Evolutionary conservation across 2,888 invertebrate species (phyloP), one percentile per base, ranked within the genome.

Genomic region (Caenorhabditis sinica): DNA sequence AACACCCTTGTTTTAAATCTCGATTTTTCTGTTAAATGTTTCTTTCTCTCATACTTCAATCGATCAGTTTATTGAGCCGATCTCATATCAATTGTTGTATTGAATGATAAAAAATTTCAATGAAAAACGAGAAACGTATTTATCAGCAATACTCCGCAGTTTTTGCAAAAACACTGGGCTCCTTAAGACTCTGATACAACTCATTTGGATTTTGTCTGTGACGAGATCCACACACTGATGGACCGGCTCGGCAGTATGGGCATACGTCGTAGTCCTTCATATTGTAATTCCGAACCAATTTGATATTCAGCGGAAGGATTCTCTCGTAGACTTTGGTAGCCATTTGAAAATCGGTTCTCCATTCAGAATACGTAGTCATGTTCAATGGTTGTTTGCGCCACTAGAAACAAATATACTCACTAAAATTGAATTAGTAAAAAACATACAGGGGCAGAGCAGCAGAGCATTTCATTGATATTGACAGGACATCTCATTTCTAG

Each of bases 401-500:
- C 80, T 80, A 36, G n/a, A 75, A 58, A 23, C 25, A n/a, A 45
- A 8, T 28, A 20, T 28, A 15, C 3, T 23, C 15, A 1, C 4
- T 40, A 28, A 75, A 58, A 20, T 43, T 30, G 8, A 51, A 28
- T 28, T 28, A 15, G 28, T 28, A 23, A 0, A 56, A 28, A 72
- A 72, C 72, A 66, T 6, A 80, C 80, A 3, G 15, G 9, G 1
- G 20, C 8, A 2, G 58, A 58, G 20, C 49, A 43, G 51, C 72
- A 72, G 1, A 80, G 40, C 20, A 28, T 36, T n/a, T 80, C 80
- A 45, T 80, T 80, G 45, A 80, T 63, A 8, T 56, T 45, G 0
- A 80, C 36, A 13, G n/a, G 25, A 3, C 66, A 58, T 2, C 80
- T 72, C 0, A n/a, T 66, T 11, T 33, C 33, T 1, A 80, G 25